phyloP scores from a whole-genome alignment of 2,113 vertebrate genomes.

The Scolopax mira region DNA sequence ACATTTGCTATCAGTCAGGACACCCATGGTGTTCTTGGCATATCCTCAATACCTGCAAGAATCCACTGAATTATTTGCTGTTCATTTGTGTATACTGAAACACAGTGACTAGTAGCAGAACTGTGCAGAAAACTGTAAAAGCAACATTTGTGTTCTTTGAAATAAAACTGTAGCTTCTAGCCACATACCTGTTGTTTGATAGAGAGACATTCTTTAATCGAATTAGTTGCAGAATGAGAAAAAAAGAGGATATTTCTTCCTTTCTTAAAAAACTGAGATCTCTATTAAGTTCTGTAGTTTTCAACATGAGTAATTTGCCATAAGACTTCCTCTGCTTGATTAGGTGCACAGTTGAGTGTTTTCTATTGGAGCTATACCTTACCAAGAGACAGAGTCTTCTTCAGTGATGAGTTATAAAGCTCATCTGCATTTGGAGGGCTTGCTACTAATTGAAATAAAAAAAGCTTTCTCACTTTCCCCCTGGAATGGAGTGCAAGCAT shows the following conservation, averaged over 20 bases:
- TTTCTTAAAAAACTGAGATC: not conserved
- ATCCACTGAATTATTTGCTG: not conserved
- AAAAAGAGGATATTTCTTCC: not conserved
- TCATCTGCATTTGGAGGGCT: not conserved
- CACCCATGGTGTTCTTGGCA: not conserved
- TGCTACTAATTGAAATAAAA: not conserved
- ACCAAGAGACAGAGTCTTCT: not conserved
- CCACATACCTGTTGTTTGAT: not conserved
- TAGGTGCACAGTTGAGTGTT: not conserved
- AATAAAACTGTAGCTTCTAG: not conserved
- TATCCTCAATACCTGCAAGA: not conserved
- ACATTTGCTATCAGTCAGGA: not conserved
- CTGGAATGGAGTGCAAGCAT: not conserved
- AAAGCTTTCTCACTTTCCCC: not conserved
- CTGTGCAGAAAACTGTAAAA: not conserved
- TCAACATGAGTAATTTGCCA: not conserved
- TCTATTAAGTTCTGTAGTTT: not conserved
- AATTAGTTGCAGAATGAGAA: not conserved
- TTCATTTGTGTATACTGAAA: not conserved
- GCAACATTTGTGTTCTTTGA: not conserved
- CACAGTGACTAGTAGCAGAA: not conserved
- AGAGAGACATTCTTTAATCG: not conserved
- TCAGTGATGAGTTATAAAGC: not conserved
- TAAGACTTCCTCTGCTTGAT: not conserved
- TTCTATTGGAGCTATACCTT: not conserved